phyloP scores from a whole-genome alignment of 2,797 vertebrate species.

The Lithobates pipiens region DNA sequence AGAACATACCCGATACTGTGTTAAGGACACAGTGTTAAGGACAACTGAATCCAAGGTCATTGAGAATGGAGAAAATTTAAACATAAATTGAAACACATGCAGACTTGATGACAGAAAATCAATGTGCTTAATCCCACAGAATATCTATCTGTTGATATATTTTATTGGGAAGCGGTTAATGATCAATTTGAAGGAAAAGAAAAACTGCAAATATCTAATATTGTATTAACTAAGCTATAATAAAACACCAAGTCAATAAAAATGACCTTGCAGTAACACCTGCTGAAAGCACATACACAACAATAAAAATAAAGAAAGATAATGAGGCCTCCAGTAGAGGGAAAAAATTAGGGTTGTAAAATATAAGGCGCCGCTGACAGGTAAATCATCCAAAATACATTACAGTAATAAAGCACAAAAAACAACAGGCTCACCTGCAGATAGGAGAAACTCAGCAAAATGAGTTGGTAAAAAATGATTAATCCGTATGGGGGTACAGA shows the following conservation, averaged over 20 bases:
- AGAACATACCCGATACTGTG: neutral
- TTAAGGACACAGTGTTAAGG: constrained; percentile 8
- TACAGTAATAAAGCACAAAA: neutral
- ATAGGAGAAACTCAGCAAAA: neutral
- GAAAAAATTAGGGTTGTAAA: constrained; percentile 5
- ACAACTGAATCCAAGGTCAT: constrained; percentile 19
- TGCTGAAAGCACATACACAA: neutral
- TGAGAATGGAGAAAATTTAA: neutral
- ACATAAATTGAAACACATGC: neutral
- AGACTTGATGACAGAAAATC: constrained; percentile 5
- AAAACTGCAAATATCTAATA: constrained; percentile 1
- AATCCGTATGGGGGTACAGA: constrained; percentile 4
- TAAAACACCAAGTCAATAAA: constrained; percentile 4
- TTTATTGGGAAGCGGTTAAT: constrained; percentile 20
- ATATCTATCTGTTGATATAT: constrained; percentile 17
- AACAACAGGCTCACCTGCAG: neutral
- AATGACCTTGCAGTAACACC: neutral
- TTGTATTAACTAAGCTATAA: constrained; percentile 1
- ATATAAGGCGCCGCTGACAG: neutral
- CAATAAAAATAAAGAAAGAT: neutral
- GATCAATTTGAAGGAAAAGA: constrained; percentile 1
- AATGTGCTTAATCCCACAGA: neutral
- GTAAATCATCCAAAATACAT: neutral
- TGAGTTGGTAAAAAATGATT: neutral
- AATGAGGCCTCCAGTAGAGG: constrained; percentile 9